These are phyloP conservation scores for Stichopus chloronotus DNA, from an alignment of 35 echinoderm and acorn worm species.

Conservation along the genomic window DNA sequence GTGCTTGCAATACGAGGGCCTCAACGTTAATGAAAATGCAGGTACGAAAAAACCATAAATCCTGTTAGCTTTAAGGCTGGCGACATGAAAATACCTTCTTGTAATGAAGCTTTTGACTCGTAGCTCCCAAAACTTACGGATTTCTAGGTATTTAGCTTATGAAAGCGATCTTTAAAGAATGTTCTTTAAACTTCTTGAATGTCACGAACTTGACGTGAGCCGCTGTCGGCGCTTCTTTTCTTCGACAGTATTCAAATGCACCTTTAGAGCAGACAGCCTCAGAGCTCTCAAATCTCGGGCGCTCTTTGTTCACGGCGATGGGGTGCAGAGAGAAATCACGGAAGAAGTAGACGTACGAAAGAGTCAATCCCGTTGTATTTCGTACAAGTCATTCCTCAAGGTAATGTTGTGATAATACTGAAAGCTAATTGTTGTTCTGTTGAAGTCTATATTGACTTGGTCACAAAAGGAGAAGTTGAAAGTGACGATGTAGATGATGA, in stretches of 20 bases:
- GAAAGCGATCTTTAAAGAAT: too few relatives aligned
- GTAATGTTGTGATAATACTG: neutral
- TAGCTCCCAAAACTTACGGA: too few relatives aligned
- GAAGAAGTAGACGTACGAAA: neutral
- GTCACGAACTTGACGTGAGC: too few relatives aligned
- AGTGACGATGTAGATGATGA: too few relatives aligned
- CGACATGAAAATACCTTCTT: too few relatives aligned
- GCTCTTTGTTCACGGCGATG: neutral
- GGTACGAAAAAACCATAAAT: neutral
- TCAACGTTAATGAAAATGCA: neutral
- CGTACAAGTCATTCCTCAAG: neutral
- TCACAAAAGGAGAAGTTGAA: too few relatives aligned
- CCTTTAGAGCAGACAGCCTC: neutral
- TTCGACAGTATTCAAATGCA: conserved; percentile 1
- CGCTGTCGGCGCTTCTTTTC: neutral
- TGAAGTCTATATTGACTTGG: too few relatives aligned
- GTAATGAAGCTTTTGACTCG: too few relatives aligned
- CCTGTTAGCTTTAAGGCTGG: too few relatives aligned
- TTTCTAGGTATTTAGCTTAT: too few relatives aligned
- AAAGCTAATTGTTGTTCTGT: too few relatives aligned
- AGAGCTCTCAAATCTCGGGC: neutral
- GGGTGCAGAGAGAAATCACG: neutral
- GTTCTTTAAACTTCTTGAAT: too few relatives aligned
- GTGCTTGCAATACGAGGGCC: neutral
- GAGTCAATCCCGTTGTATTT: neutral